phyloP scores from a whole-genome alignment of 1,140 invertebrate species.

The Brachionus rotundiformis region DNA sequence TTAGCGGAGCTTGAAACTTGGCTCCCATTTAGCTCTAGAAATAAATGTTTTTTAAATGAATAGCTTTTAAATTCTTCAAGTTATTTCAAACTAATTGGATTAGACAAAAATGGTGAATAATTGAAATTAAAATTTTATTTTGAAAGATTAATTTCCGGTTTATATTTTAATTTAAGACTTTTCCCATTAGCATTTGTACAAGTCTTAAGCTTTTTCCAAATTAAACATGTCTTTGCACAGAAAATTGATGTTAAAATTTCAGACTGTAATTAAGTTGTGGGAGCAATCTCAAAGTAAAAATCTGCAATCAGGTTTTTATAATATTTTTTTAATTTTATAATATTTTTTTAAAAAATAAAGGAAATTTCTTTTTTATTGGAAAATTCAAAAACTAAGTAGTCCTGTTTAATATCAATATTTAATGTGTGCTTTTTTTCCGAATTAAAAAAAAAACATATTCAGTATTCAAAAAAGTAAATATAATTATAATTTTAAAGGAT shows the following conservation, averaged over 20 bases:
- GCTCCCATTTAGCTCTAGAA: neutral
- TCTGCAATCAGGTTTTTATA: neutral
- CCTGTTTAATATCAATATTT: neutral
- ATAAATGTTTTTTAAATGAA: neutral
- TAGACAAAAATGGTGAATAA: neutral
- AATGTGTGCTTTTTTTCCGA: neutral
- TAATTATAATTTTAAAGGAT: constrained; percentile 8
- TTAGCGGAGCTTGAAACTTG: neutral
- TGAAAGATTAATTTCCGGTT: neutral
- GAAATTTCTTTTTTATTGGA: neutral
- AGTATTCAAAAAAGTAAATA: constrained; percentile 16
- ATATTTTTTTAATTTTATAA: neutral
- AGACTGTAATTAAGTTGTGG: neutral
- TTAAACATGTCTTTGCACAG: neutral
- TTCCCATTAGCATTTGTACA: too few species aligned
- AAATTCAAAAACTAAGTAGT: neutral
- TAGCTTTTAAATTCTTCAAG: neutral
- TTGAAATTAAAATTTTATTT: neutral
- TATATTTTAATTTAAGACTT: too few species aligned
- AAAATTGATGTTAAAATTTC: neutral
- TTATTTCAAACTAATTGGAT: neutral
- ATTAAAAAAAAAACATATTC: neutral
- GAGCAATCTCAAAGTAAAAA: neutral
- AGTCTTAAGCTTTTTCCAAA: neutral
- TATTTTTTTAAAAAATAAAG: too few species aligned